A percentile compares a stretch with the other conserved stretches of the same genome.
phyloP scores from a whole-genome alignment of 2,797 vertebrate species.

The Hypotaenidia philippensis region DNA sequence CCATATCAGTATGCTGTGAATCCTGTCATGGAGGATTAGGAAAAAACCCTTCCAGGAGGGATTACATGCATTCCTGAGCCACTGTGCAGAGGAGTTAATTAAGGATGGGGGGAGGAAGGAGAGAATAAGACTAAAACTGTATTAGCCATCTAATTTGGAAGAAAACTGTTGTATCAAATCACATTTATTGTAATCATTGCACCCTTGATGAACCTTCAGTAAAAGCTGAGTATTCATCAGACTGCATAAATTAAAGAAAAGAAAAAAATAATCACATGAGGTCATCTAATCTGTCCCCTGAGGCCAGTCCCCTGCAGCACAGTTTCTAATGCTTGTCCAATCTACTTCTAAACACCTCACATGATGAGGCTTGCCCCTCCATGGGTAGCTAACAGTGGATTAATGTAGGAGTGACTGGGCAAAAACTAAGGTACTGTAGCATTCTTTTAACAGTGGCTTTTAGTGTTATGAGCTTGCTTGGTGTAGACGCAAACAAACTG shows the following conservation, averaged over 20 bases:
- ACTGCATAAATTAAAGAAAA: not conserved
- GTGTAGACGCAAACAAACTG: not conserved
- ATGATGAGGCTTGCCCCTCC: not conserved
- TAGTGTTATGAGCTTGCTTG: not conserved
- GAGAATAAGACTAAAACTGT: not conserved
- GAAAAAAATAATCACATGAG: not conserved
- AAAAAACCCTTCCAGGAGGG: slow-evolving; percentile 38
- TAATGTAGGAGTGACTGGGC: not conserved
- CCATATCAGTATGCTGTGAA: slow-evolving; percentile 37
- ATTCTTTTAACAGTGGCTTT: not conserved
- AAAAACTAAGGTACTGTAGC: not conserved
- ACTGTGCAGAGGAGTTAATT: slow-evolving; percentile 56
- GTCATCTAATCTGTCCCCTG: slow-evolving; percentile 28
- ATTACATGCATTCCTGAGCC: slow-evolving; percentile 57
- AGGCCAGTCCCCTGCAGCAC: not conserved
- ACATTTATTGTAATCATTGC: slow-evolving; percentile 40
- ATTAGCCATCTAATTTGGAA: slow-evolving; percentile 57
- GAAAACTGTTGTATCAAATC: slow-evolving; percentile 58
- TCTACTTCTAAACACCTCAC: slow-evolving; percentile 17
- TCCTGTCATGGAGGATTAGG: slow-evolving; percentile 45
- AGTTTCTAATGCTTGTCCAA: slow-evolving; percentile 33
- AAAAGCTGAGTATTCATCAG: slow-evolving; percentile 34
- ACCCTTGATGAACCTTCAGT: slow-evolving; percentile 20
- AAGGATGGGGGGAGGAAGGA: not conserved
- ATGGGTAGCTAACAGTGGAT: not conserved